phyloP scores from a whole-genome alignment of 64 coral and sea anemone genomes.

The Stichodactyla mertensii region DNA sequence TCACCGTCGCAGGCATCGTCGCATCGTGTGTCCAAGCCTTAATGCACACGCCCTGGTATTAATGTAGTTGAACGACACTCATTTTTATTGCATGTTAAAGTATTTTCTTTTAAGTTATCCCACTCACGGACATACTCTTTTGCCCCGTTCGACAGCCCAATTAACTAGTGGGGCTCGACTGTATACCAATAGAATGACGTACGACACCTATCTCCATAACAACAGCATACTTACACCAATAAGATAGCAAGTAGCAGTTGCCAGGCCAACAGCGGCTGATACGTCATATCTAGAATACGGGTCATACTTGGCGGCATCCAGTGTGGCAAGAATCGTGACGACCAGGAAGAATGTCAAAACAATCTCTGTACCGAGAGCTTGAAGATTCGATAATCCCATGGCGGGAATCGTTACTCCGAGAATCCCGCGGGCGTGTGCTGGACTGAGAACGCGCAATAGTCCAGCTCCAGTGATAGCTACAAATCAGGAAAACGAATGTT shows the following conservation, averaged over 20 bases:
- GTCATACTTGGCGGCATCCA: conserved; percentile 39
- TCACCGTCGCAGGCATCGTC: no score
- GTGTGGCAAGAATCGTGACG: conserved; percentile 32
- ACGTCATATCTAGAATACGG: conserved; percentile 31
- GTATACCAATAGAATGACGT: no score
- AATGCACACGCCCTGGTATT: no score
- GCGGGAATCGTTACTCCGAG: conserved; percentile 48
- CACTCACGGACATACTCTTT: no score
- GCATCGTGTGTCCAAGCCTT: no score
- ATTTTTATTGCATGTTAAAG: no score
- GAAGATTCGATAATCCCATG: conserved; percentile 23
- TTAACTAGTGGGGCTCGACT: no score
- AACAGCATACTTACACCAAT: conserved; percentile 31
- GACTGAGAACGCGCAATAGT: conserved; percentile 28
- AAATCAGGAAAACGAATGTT: background rate
- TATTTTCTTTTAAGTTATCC: no score
- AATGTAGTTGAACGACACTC: no score
- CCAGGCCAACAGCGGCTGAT: conserved; percentile 45
- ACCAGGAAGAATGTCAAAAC: conserved; percentile 43
- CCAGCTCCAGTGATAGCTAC: conserved; percentile 54
- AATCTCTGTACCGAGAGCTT: conserved; percentile 39
- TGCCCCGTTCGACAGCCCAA: no score
- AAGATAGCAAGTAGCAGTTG: conserved; percentile 32
- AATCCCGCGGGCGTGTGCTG: conserved; percentile 48
- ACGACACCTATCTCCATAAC: background rate